Percentiles rank a stretch among this genome's conserved stretches.
phyloP scores from a whole-genome alignment of 2,888 invertebrate genomes.

The Lasioglossum marginatum region DNA sequence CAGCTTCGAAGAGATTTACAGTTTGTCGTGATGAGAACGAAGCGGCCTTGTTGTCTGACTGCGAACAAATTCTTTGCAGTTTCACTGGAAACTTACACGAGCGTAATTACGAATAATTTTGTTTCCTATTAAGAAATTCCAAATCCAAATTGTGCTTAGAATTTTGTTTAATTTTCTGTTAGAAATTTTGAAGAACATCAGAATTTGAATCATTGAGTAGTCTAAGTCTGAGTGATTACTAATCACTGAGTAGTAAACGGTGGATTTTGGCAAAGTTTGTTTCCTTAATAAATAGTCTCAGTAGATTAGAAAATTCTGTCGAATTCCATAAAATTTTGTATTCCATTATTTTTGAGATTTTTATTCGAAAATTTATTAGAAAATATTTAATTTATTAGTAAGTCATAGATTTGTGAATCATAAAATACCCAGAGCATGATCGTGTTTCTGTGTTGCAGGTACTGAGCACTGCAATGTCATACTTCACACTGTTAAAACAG shows the following conservation, averaged over 20 bases:
- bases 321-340: not conserved
- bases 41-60: slow-evolving; percentile 50
- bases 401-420: not conserved
- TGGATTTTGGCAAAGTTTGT: not conserved
- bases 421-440: not conserved
- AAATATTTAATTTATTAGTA: too few species aligned
- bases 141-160: too few species aligned
- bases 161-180: too few species aligned
- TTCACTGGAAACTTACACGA: slow-evolving; percentile 49
- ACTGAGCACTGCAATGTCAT: slow-evolving; percentile 67
- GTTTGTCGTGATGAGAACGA: slow-evolving; percentile 25
- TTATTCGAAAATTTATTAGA: not conserved
- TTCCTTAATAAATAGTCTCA: not conserved
- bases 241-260: not conserved
- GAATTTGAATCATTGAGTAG: not conserved
- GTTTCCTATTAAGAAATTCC: not conserved
- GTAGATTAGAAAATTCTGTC: not conserved
- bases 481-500: slow-evolving; percentile 31
- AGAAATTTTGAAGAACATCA: too few species aligned
- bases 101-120: not conserved
- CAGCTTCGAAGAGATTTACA: slow-evolving; percentile 15
- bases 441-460: slow-evolving; percentile 44
- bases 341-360: not conserved
- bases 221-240: not conserved
- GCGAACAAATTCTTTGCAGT: slow-evolving; percentile 62